phyloP scores from a whole-genome alignment of 1,140 invertebrate genomes.

The Trichogramma pretiosum region DNA sequence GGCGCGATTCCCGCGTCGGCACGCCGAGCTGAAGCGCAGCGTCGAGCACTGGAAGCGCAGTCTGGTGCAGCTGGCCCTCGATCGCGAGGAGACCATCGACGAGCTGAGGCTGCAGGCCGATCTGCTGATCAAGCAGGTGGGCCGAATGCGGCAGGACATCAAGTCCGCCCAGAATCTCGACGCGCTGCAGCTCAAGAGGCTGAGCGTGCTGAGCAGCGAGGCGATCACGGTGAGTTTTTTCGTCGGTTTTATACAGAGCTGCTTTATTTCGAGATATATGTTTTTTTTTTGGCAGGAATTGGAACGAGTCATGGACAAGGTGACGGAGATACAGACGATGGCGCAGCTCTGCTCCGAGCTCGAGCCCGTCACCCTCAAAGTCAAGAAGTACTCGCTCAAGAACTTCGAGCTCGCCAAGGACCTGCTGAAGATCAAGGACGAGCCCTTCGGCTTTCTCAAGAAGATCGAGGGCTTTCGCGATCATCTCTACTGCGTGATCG shows the following conservation, averaged over 20 bases:
- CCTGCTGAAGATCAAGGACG: slow-evolving; percentile 10
- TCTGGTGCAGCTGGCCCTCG: slow-evolving; percentile 19
- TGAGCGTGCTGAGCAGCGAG: slow-evolving; percentile 29
- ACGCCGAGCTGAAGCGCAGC: slow-evolving; percentile 23
- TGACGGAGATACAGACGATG: slow-evolving; percentile 22
- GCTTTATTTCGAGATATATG: too few species aligned
- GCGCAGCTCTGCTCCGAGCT: slow-evolving; percentile 30
- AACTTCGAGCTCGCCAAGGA: slow-evolving; percentile 10
- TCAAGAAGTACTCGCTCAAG: slow-evolving; percentile 26
- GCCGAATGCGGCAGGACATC: slow-evolving; percentile 27
- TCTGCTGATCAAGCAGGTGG: slow-evolving; percentile 22
- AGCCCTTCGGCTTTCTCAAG: slow-evolving; percentile 21
- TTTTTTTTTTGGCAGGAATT: slow-evolving; percentile 26
- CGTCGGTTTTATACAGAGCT: neutral
- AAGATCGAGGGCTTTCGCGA: slow-evolving; percentile 40
- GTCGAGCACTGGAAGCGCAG: slow-evolving; percentile 30
- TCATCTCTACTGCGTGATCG: slow-evolving; percentile 32
- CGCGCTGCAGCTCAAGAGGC: slow-evolving; percentile 29
- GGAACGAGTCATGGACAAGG: slow-evolving; percentile 29
- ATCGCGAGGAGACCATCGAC: slow-evolving; percentile 23
- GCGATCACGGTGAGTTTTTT: slow-evolving; percentile 29
- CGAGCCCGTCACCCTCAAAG: slow-evolving; percentile 22
- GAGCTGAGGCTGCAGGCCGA: slow-evolving; percentile 26
- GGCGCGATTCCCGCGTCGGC: slow-evolving; percentile 27
- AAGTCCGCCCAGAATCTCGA: slow-evolving; percentile 26